These are phyloP conservation scores for Brachyhypopomus occidentalis DNA, from an alignment of 2,113 vertebrate genomes.

Conservation along the genomic window DNA sequence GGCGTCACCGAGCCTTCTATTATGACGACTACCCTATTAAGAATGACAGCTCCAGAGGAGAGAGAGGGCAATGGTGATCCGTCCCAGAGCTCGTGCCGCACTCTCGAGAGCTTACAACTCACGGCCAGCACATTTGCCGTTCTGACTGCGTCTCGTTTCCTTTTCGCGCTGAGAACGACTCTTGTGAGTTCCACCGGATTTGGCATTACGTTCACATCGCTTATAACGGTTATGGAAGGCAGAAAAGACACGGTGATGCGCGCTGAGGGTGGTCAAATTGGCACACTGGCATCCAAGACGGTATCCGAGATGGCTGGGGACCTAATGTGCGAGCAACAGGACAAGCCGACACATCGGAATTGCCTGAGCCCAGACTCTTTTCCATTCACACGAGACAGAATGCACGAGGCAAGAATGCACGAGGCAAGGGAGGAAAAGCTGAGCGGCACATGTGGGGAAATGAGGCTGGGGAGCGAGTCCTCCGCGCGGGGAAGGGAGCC, in stretches of 20 bases:
- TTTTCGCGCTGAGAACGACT: slow-evolving; percentile 56
- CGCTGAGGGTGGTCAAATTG: slow-evolving; percentile 85
- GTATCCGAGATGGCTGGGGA: slow-evolving; percentile 81
- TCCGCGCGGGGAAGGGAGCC: slow-evolving; percentile 69
- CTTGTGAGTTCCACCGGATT: slow-evolving; percentile 44
- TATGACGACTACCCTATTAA: slow-evolving; percentile 93
- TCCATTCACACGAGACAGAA: slow-evolving; percentile 78
- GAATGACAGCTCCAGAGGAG: slow-evolving; percentile 96
- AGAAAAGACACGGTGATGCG: slow-evolving; percentile 91
- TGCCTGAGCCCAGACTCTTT: slow-evolving; percentile 82
- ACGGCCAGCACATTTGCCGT: slow-evolving; percentile 60
- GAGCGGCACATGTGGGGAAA: slow-evolving; percentile 78
- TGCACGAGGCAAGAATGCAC: slow-evolving; percentile 67
- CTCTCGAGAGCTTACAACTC: slow-evolving; percentile 65
- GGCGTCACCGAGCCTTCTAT: slow-evolving; percentile 94
- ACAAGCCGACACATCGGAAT: slow-evolving; percentile 82
- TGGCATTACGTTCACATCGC: slow-evolving; percentile 22
- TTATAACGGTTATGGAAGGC: slow-evolving; percentile 83
- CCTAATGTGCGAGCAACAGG: slow-evolving; percentile 77
- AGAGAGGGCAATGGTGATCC: slow-evolving; percentile 96
- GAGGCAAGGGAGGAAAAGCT: slow-evolving; percentile 75
- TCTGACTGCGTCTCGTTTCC: slow-evolving; percentile 81
- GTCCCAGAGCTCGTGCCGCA: slow-evolving; percentile 90
- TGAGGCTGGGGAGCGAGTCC: slow-evolving; percentile 76
- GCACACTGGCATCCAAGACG: slow-evolving; percentile 79